A percentile compares a stretch with the other conserved stretches of the same genome.
phyloP scores from a whole-genome alignment of 2,888 invertebrate genomes.

The Nowickia ferox region DNA sequence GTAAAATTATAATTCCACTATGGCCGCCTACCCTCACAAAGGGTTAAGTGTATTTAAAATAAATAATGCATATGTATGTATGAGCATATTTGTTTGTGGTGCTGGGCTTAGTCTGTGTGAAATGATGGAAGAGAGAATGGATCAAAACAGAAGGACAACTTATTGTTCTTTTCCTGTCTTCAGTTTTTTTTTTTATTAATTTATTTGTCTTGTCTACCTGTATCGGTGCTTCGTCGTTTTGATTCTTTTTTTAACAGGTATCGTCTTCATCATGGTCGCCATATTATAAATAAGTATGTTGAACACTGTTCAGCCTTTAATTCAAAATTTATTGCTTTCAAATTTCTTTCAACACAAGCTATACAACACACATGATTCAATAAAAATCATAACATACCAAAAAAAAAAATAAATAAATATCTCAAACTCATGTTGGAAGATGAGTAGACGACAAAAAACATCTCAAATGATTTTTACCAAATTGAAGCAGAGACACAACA shows the following conservation, averaged over 20 bases:
- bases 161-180: constrained; percentile 54
- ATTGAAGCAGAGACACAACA: constrained; percentile 5
- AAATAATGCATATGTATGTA: neutral
- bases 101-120: constrained; percentile 16
- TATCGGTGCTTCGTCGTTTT: constrained; percentile 20
- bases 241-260: constrained; percentile 7
- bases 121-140: constrained; percentile 31
- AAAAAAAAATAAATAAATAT: neutral
- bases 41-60: constrained; percentile 30
- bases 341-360: constrained; percentile 63
- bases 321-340: constrained; percentile 68
- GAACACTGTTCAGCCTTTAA: constrained; percentile 60
- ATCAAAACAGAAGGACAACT: constrained; percentile 44
- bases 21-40: neutral
- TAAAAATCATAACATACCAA: constrained; percentile 8
- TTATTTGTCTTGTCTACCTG: constrained; percentile 64
- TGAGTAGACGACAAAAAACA: constrained; percentile 28
- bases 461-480: constrained; percentile 32
- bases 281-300: constrained; percentile 29
- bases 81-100: constrained; percentile 7
- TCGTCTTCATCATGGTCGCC: constrained; percentile 2
- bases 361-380: constrained; percentile 34
- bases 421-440: constrained; percentile 21
- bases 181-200: constrained; percentile 20
- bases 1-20: neutral